These are phyloP conservation scores for Squalus acanthias DNA, from an alignment of 2,797 vertebrate genomes.

Conservation along the genomic window DNA sequence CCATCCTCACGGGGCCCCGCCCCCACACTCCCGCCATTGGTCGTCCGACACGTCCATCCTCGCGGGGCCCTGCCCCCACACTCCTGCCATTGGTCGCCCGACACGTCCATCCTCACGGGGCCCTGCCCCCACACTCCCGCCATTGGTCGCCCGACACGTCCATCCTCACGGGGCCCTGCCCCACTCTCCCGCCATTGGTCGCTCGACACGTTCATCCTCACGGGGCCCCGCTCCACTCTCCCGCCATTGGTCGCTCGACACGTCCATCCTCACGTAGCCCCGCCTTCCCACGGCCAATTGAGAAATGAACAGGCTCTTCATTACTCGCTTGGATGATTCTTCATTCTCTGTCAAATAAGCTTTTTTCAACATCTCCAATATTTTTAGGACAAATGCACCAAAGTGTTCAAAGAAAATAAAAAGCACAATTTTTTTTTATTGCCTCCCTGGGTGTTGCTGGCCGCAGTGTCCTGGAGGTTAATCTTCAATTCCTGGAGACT, in stretches of 20 bases:
- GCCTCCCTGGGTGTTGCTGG: background rate
- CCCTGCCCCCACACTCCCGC: background rate
- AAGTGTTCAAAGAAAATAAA: background rate
- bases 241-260: too few relatives aligned
- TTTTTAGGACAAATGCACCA: background rate
- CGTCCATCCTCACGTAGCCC: too few relatives aligned
- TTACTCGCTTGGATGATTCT: background rate
- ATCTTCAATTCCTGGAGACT: background rate
- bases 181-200: background rate
- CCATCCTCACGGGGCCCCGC: too few relatives aligned
- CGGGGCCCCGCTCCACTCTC: too few relatives aligned
- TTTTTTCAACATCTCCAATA: background rate
- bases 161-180: background rate
- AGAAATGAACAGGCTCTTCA: background rate
- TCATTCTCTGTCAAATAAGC: background rate
- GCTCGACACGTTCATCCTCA: too few relatives aligned
- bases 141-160: too few relatives aligned
- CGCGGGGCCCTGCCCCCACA: background rate
- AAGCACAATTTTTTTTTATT: background rate
- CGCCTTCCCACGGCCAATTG: background rate
- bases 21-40: background rate
- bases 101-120: too few relatives aligned
- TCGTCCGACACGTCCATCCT: too few relatives aligned
- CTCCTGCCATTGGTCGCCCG: too few relatives aligned
- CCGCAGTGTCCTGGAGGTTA: background rate